Conservation (phyloP, 2,797 vertebrate species). For the Coregonus sp. region DNA sequence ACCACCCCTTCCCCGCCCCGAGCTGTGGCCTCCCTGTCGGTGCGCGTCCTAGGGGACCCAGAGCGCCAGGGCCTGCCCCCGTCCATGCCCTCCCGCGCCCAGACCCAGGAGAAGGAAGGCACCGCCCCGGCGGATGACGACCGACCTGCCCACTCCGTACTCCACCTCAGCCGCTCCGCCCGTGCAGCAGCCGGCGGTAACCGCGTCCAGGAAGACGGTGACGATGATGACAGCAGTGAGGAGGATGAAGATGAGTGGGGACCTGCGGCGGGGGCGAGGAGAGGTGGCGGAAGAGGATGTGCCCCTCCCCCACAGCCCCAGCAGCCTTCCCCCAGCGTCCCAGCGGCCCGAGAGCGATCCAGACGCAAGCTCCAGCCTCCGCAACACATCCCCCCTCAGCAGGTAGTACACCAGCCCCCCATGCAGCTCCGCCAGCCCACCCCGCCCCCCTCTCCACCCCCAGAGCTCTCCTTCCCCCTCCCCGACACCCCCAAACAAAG, state of each 20-base stretch:
- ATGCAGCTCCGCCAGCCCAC: conserved; percentile 76
- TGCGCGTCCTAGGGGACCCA: conserved; percentile 76
- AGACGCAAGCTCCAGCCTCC: conserved; percentile 79
- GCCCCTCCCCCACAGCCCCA: conserved; percentile 49
- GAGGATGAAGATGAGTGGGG: conserved; percentile 59
- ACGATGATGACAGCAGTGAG: conserved; percentile 64
- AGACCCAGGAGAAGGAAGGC: conserved; percentile 76
- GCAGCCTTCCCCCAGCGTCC: conserved; percentile 53
- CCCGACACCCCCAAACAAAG: conserved; percentile 84
- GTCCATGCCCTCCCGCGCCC: conserved; percentile 57
- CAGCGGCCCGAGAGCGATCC: conserved; percentile 61
- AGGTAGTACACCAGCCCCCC: conserved; percentile 68
- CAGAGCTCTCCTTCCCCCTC: conserved; percentile 74
- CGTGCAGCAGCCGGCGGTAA: conserved; percentile 46
- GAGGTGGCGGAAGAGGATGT: conserved; percentile 41
- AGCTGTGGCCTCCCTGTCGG: conserved; percentile 79
- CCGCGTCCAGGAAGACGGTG: conserved; percentile 62
- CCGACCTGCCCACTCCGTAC: conserved; percentile 63
- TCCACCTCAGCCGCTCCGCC: conserved; percentile 73
- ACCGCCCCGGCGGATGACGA: conserved; percentile 53
- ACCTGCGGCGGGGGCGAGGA: conserved; percentile 55
- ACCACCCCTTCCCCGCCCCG: conserved; percentile 72
- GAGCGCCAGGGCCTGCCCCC: conserved; percentile 70
- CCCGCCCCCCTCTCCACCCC: conserved; percentile 79
- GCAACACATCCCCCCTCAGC: conserved; percentile 78